Evolutionary conservation across 1,140 invertebrate genomes (phyloP).

Genomic region (Bombus huntii): DNA sequence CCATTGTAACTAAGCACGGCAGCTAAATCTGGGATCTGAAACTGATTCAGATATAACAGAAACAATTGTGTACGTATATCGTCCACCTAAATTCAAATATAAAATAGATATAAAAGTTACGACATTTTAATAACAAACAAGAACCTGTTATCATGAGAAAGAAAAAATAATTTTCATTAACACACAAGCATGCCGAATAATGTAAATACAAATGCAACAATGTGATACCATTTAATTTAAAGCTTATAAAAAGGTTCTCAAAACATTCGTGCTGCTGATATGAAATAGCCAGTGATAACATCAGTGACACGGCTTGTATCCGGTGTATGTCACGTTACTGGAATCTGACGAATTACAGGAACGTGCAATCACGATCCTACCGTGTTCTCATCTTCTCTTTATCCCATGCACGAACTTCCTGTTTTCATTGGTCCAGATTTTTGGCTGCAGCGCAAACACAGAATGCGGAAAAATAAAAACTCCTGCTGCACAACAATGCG

Average conservation of each 20-base stretch:
- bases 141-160: neutral
- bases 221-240: neutral
- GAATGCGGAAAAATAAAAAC: neutral
- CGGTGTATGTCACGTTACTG: neutral
- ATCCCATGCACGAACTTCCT: neutral
- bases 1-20: neutral
- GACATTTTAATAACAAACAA: too few species aligned
- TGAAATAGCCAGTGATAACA: neutral
- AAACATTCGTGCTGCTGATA: neutral
- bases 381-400: neutral
- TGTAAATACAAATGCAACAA: neutral
- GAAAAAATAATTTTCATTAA: neutral
- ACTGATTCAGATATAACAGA: neutral
- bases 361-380: neutral
- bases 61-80: too few species aligned
- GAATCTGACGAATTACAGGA: neutral
- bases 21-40: neutral
- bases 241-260: neutral
- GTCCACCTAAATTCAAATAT: neutral
- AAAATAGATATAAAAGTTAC: neutral
- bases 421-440: neutral
- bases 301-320: conserved; percentile 4
- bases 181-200: too few species aligned
- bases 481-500: neutral
- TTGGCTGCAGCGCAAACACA: neutral